Conservation (phyloP, 2,113 vertebrate species). For the Chaenocephalus aceratus region DNA sequence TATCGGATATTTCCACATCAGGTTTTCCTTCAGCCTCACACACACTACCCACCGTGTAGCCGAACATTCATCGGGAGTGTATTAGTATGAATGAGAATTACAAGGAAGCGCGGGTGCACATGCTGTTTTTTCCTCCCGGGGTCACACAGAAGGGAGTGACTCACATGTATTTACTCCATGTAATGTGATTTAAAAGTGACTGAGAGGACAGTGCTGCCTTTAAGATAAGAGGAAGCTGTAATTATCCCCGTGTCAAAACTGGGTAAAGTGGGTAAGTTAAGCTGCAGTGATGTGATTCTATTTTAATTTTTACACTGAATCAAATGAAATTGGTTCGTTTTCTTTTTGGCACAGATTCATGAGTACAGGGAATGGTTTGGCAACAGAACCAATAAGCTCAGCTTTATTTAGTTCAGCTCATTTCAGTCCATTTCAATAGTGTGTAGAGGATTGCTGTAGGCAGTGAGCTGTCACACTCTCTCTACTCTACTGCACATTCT, state of each 20-base stretch:
- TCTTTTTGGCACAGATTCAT: slow-evolving; percentile 23
- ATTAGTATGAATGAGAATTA: slow-evolving; percentile 70
- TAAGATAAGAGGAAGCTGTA: slow-evolving; percentile 60
- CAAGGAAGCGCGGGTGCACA: slow-evolving; percentile 31
- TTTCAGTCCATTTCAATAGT: slow-evolving; percentile 48
- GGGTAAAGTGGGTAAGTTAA: slow-evolving; percentile 42
- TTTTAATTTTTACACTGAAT: slow-evolving; percentile 54
- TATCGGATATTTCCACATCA: slow-evolving; percentile 65
- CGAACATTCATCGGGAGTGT: slow-evolving; percentile 46
- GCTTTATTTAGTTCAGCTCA: slow-evolving; percentile 63
- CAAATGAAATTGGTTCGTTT: slow-evolving; percentile 42
- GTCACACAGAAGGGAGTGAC: slow-evolving; percentile 61
- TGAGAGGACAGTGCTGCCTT: slow-evolving; percentile 67
- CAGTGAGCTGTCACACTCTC: slow-evolving; percentile 56
- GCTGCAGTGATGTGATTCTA: slow-evolving; percentile 52
- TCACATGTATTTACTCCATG: slow-evolving; percentile 58
- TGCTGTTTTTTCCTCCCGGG: slow-evolving; percentile 22
- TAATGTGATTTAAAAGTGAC: slow-evolving; percentile 78
- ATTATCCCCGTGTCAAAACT: slow-evolving; percentile 54
- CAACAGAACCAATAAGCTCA: slow-evolving; percentile 41
- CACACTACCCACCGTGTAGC: slow-evolving; percentile 55
- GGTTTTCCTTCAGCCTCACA: slow-evolving; percentile 59
- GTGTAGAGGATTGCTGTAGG: slow-evolving; percentile 45
- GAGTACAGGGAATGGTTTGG: slow-evolving; percentile 31
- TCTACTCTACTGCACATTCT: slow-evolving; percentile 38